These are phyloP conservation scores for Sebastes kiyomatsui DNA, from an alignment of 2,797 vertebrate species.

Conservation along the genomic window DNA sequence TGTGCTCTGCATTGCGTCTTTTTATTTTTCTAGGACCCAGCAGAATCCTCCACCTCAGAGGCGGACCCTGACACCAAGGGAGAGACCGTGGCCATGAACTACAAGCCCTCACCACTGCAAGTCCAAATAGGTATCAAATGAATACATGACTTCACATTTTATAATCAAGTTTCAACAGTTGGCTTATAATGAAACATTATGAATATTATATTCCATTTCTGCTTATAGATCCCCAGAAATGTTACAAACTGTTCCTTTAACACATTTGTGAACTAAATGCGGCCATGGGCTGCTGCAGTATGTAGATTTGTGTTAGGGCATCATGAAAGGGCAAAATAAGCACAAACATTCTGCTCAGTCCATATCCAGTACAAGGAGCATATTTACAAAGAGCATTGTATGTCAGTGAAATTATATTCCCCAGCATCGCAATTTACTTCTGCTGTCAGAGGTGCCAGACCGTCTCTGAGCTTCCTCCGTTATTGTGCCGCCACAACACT, in stretches of 20 bases:
- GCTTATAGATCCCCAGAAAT: neutral
- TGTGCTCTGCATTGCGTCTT: conserved; percentile 12
- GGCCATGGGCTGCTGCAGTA: neutral
- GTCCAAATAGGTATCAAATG: conserved; percentile 91
- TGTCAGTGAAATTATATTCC: neutral
- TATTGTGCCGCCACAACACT: neutral
- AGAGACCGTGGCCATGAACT: conserved; percentile 95
- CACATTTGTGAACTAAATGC: too few species aligned
- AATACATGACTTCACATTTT: neutral
- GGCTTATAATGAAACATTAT: too few species aligned
- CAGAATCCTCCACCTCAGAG: conserved; percentile 89
- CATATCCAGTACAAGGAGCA: neutral
- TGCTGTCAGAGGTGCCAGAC: neutral
- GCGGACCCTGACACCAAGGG: conserved; percentile 88
- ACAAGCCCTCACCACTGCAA: conserved; percentile 96
- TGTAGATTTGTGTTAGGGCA: neutral
- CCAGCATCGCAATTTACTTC: neutral
- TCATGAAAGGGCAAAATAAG: neutral
- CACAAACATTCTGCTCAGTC: neutral
- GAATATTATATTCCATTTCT: too few species aligned
- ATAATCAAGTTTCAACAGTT: neutral
- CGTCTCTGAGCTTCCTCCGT: conserved; percentile 1
- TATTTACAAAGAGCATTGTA: neutral
- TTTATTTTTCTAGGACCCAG: conserved; percentile 86
- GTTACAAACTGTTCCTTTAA: too few species aligned